Evolutionary conservation across 1,140 invertebrate species (phyloP), one percentile per base, ranked within the genome.

Genomic region (Drosophila auraria): DNA sequence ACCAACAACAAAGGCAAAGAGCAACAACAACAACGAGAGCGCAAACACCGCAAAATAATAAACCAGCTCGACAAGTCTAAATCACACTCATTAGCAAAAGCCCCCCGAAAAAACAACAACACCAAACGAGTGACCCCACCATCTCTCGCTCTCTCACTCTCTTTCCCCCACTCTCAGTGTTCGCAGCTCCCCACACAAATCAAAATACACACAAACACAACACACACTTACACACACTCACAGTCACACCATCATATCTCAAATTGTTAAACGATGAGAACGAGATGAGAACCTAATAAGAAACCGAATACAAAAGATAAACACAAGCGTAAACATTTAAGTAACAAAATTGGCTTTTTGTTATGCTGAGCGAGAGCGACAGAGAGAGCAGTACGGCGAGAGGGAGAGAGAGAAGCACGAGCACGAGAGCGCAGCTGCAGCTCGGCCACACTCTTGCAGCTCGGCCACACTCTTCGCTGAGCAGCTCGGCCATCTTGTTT

Each of bases 221-320:
- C 45, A 59, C 71, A 51, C 25, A 73, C 64, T 27, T 5, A 50
- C 30, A 51, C 44, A 61, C 69, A 59, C 27, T 73, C 68, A 30
- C 27, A 49, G 61, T 60, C 23, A 65, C 66, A 70, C 14, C 63
- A 89, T 89, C 86, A 89, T 89, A 89, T 89, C 84, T 89, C 86
- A 89, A 91, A 91, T 91, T 91, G 89, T 91, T 91, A 89, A 91
- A 91, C 89, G 89, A 91, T 91, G 89, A 91, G 86, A 89, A 89
- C 86, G 89, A 91, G 89, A 91, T 91, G 89, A 91, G 89, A 91
- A 91, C 89, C 89, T 91, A 91, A 91, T 91, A 91, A 91, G 89
- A 91, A 91, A 91, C 89, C 89, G 89, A 91, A 91, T 91, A 91
- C 89, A 91, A 91, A 91, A 91, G 89, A 91, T 91, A 91, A 91